Percentiles rank a stretch among this genome's conserved stretches.
Conservation (phyloP, 2,113 vertebrate genomes). For the Cygnus buccinator region DNA sequence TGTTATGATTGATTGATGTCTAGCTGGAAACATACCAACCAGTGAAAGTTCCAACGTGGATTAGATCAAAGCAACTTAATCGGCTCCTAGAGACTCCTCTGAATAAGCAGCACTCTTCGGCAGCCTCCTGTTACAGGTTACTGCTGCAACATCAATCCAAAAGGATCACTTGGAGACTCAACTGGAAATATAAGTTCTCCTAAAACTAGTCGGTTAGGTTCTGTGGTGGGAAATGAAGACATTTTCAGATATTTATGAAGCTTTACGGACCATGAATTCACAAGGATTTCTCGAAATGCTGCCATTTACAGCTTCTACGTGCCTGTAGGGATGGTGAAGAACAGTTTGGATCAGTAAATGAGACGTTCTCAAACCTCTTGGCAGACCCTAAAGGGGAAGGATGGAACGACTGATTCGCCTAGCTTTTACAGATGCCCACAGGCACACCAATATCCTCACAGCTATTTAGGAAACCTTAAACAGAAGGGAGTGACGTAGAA, state of each 20-base stretch:
- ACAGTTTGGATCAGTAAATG: background rate
- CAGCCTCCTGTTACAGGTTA: background rate
- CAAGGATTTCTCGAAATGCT: background rate
- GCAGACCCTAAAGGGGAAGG: background rate
- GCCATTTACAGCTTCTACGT: background rate
- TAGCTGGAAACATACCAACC: background rate
- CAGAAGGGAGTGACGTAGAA: background rate
- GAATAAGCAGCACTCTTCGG: background rate
- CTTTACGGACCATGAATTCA: background rate
- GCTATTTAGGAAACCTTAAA: background rate
- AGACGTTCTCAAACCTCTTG: background rate
- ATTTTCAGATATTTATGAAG: background rate
- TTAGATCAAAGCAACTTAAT: background rate
- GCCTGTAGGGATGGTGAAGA: background rate
- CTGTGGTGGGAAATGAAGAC: background rate
- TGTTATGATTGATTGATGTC: background rate
- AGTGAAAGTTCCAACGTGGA: background rate
- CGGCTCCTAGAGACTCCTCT: background rate
- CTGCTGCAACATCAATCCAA: background rate
- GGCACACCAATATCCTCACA: accelerated
- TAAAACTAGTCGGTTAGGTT: background rate
- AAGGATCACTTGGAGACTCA: background rate
- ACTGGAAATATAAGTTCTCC: background rate
- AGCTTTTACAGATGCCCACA: background rate
- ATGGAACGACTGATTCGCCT: background rate